These are phyloP conservation scores for Drosophila niveifrons DNA, from an alignment of 2,888 invertebrate genomes.

Conservation along the genomic window DNA sequence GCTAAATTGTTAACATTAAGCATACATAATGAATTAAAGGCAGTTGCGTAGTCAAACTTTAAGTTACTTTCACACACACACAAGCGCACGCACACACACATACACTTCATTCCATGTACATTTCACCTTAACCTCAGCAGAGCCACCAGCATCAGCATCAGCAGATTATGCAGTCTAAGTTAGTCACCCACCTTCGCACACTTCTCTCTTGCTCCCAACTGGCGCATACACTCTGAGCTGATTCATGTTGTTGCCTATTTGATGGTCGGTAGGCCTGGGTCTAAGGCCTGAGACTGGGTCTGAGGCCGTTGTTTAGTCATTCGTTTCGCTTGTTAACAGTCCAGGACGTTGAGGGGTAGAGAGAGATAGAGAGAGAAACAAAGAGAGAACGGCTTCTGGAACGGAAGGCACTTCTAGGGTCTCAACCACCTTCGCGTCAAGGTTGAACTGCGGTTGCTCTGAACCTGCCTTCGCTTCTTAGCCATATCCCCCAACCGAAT, in stretches of 20 bases:
- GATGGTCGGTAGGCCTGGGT: constrained; percentile 12
- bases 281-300: constrained; percentile 1
- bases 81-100: constrained; percentile 24
- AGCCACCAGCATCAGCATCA: constrained; percentile 37
- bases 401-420: constrained; percentile 50
- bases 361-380: too few relatives aligned
- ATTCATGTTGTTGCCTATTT: constrained; percentile 31
- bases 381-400: constrained; percentile 37
- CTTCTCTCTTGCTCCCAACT: constrained; percentile 40
- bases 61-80: constrained; percentile 46
- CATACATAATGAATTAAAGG: constrained; percentile 79
- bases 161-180: constrained; percentile 57
- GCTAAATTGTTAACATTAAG: constrained; percentile 81
- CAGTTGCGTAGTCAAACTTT: constrained; percentile 58
- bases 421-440: constrained; percentile 48
- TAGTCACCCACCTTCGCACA: constrained; percentile 15
- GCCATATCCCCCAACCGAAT: constrained; percentile 29
- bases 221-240: constrained; percentile 49
- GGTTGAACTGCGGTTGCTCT: constrained; percentile 42
- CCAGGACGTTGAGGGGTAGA: constrained; percentile 39
- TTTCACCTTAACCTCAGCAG: constrained; percentile 54
- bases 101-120: constrained; percentile 22
- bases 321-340: constrained; percentile 76
- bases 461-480: background rate
- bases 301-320: constrained; percentile 62